phyloP scores from a whole-genome alignment of 2,113 vertebrate genomes.

The Limnothrissa miodon region DNA sequence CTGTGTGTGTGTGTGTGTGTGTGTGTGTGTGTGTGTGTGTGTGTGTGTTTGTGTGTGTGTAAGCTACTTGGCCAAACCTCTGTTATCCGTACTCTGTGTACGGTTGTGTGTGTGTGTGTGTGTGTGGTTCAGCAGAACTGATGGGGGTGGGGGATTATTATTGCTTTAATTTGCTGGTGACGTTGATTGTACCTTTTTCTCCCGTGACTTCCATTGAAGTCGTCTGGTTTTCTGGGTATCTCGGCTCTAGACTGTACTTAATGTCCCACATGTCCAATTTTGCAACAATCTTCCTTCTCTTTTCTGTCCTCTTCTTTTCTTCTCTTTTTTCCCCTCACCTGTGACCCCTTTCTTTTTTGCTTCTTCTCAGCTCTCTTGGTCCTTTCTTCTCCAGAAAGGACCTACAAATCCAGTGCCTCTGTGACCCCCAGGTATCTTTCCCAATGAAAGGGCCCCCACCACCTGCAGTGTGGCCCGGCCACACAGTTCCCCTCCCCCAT shows the following conservation, averaged over 20 bases:
- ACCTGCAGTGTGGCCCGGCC: conserved; percentile 52
- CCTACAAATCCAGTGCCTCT: neutral
- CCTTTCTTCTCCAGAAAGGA: too few relatives aligned
- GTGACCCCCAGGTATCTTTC: conserved; percentile 31
- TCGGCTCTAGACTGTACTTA: neutral
- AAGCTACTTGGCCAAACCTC: neutral
- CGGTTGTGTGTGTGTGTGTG: neutral
- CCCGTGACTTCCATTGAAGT: too few relatives aligned
- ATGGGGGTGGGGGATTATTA: neutral
- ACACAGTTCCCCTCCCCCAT: conserved; percentile 22
- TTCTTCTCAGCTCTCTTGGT: too few relatives aligned
- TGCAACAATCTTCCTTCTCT: neutral
- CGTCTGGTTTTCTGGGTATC: neutral
- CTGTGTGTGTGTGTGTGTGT: conserved; percentile 28
- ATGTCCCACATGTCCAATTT: neutral
- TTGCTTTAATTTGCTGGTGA: neutral
- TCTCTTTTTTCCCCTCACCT: neutral
- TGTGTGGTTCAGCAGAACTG: neutral
- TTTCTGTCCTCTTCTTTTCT: neutral
- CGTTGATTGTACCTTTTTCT: neutral
- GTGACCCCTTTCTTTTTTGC: neutral
- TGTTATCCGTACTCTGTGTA: neutral
- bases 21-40: conserved; percentile 24
- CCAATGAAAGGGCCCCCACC: conserved; percentile 34
- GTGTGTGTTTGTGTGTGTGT: conserved; percentile 14